These are phyloP conservation scores for Zaprionus camerounensis DNA, from an alignment of 1,140 invertebrate species.

Conservation along the genomic window DNA sequence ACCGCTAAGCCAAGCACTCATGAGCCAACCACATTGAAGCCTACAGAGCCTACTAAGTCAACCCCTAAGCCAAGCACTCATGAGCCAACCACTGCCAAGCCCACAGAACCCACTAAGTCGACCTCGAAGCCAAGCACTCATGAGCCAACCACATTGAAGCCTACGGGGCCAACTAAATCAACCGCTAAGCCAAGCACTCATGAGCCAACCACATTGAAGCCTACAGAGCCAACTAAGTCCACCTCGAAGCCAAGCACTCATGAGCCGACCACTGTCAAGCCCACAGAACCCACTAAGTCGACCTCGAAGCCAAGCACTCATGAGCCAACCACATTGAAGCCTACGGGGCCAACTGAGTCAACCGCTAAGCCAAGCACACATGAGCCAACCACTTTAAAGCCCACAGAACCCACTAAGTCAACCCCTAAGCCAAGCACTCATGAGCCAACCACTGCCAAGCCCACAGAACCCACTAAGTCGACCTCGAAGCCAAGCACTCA, in stretches of 20 bases:
- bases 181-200: background rate
- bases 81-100: constrained; percentile 15
- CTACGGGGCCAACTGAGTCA: too few species aligned
- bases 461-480: too few species aligned
- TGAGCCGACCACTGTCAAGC: too few species aligned
- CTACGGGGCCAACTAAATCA: background rate
- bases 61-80: background rate
- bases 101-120: background rate
- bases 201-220: background rate
- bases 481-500: too few species aligned
- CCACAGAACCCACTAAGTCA: too few species aligned
- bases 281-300: too few species aligned
- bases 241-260: background rate
- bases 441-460: too few species aligned
- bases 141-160: background rate
- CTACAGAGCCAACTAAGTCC: background rate
- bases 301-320: too few species aligned
- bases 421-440: too few species aligned
- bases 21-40: background rate
- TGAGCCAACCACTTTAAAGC: too few species aligned
- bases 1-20: background rate
- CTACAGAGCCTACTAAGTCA: background rate
- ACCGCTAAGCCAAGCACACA: too few species aligned
- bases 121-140: background rate
- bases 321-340: too few species aligned